These are phyloP conservation scores for Agrochola circellaris DNA, from an alignment of 2,888 invertebrate genomes.

Conservation along the genomic window DNA sequence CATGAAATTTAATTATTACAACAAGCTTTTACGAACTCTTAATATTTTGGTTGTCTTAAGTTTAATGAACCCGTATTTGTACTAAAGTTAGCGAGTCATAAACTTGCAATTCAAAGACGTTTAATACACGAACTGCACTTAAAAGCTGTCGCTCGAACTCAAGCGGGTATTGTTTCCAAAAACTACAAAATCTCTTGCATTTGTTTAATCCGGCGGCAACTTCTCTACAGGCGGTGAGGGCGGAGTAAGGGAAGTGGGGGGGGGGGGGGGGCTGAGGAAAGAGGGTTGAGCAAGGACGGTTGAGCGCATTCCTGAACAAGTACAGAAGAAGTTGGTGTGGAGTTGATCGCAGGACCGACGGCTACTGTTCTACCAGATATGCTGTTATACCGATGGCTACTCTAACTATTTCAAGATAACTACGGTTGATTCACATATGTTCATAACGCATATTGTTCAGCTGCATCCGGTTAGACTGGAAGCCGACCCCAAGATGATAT, in stretches of 20 bases:
- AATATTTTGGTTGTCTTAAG: conserved; percentile 2
- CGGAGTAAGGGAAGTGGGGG: not conserved
- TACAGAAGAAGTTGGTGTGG: not conserved
- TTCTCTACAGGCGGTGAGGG: not conserved
- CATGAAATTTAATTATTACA: too few relatives aligned
- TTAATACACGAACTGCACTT: conserved; percentile 16
- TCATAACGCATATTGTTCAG: fast-evolving
- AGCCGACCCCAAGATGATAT: fast-evolving
- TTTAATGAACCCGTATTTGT: conserved; percentile 2
- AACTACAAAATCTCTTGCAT: conserved; percentile 25
- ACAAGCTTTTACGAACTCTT: too few relatives aligned
- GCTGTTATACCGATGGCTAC: not conserved
- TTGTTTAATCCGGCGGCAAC: conserved; percentile 19
- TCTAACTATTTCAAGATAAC: not conserved
- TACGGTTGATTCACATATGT: too few relatives aligned
- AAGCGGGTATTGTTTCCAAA: conserved; percentile 10
- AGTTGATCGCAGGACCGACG: not conserved
- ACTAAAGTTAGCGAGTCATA: not conserved
- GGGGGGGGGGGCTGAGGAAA: too few relatives aligned
- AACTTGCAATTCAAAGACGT: not conserved
- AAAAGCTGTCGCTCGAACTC: conserved; percentile 7
- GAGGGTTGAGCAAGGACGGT: too few relatives aligned
- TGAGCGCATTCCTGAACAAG: not conserved
- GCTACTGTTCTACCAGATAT: not conserved
- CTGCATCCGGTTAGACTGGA: too few relatives aligned